Evolutionary conservation across 2,113 vertebrate species (phyloP).

Genomic region (Ailurus styani): DNA sequence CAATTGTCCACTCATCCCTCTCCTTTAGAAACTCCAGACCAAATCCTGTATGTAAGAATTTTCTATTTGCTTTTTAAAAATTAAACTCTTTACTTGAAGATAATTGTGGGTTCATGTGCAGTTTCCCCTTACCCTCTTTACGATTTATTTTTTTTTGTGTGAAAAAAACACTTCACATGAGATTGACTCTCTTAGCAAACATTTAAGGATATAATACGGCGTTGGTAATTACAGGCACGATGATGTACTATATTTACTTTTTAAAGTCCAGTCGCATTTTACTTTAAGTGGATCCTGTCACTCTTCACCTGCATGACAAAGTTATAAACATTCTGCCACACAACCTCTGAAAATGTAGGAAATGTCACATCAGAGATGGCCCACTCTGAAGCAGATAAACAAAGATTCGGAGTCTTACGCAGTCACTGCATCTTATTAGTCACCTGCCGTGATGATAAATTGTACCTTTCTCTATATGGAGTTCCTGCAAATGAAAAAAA

Average conservation of each 20-base stretch:
- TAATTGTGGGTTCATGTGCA: background rate
- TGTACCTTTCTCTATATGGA: background rate
- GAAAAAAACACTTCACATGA: background rate
- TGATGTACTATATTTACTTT: background rate
- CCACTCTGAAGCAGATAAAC: conserved; percentile 12
- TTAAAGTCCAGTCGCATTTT: background rate
- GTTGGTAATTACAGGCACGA: background rate
- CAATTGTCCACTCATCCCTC: background rate
- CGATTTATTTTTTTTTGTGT: background rate
- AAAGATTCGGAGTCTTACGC: background rate
- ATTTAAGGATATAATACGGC: background rate
- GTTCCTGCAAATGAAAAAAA: too few species aligned
- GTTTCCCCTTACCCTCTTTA: background rate
- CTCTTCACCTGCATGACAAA: background rate
- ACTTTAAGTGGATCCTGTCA: background rate
- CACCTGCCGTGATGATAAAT: background rate
- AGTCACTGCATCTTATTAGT: background rate
- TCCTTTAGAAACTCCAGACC: background rate
- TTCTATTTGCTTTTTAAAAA: background rate
- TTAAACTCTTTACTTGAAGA: background rate
- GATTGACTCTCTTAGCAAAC: background rate
- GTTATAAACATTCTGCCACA: background rate
- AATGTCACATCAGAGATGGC: background rate
- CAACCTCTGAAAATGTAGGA: background rate
- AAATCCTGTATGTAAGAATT: background rate